Conservation (phyloP, 2,888 invertebrate genomes). For the Auanema sp. region DNA sequence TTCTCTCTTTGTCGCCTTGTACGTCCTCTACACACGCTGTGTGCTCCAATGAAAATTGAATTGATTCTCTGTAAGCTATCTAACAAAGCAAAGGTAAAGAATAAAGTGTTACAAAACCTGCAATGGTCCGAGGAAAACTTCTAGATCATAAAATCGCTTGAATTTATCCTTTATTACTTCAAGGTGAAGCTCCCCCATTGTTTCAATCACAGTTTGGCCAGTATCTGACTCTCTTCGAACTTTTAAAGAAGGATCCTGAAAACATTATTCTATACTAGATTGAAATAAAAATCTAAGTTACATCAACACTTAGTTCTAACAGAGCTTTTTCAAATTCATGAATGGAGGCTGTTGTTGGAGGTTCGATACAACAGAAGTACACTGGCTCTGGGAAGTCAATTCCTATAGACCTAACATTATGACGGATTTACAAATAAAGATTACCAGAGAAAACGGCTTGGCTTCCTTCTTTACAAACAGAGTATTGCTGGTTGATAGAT, state of each 20-base stretch:
- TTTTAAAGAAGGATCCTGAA: conserved; percentile 56
- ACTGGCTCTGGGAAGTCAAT: conserved; percentile 87
- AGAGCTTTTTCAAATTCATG: conserved; percentile 54
- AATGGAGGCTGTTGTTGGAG: conserved; percentile 71
- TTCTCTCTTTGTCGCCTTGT: conserved; percentile 69
- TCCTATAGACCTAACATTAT: conserved; percentile 66
- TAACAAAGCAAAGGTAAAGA: conserved; percentile 16
- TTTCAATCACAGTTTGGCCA: conserved; percentile 53
- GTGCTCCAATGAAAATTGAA: conserved; percentile 27
- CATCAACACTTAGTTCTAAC: conserved; percentile 41
- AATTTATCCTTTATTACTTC: conserved; percentile 79
- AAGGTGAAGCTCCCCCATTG: conserved; percentile 96
- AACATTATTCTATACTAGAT: conserved; percentile 1
- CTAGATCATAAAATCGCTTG: conserved; percentile 77
- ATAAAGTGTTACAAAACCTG: conserved; percentile 72
- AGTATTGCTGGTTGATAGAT: neutral
- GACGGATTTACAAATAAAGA: neutral
- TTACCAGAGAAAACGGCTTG: conserved; percentile 25
- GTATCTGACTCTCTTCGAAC: conserved; percentile 69
- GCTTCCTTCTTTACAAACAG: conserved; percentile 5
- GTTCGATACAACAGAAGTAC: conserved; percentile 93
- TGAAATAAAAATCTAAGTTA: conserved; percentile 2
- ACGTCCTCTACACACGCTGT: conserved; percentile 72
- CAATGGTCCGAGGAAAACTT: conserved; percentile 84
- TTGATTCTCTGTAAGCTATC: conserved; percentile 55